Percentiles rank a stretch among this genome's conserved stretches.
Evolutionary conservation across 2,888 invertebrate genomes (phyloP).

Genomic region (Spodoptera littoralis): DNA sequence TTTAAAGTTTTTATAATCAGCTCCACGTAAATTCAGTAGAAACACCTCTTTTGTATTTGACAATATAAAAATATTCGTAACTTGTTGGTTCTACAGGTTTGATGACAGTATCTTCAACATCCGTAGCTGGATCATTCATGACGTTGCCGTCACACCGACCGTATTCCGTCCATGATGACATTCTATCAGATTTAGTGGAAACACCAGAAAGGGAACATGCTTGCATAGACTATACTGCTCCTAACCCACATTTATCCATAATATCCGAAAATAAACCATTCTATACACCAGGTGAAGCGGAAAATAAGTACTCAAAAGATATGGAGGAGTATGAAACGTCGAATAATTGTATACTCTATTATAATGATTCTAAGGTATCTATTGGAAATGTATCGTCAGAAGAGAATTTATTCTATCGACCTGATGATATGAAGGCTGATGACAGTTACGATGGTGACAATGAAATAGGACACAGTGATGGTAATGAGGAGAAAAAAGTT

Average conservation of each 20-base stretch:
- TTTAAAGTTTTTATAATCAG: no score
- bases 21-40: no score
- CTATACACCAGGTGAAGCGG: background rate
- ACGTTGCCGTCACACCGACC: slow-evolving; percentile 60
- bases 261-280: slow-evolving; percentile 16
- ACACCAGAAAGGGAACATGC: slow-evolving; percentile 54
- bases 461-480: slow-evolving; percentile 31
- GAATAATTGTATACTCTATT: no score
- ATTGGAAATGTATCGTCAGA: background rate
- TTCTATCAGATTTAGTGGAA: slow-evolving; percentile 49
- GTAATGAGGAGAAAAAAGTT: background rate
- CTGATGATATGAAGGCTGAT: slow-evolving; percentile 13
- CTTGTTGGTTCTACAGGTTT: slow-evolving; percentile 43
- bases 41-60: no score
- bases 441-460: slow-evolving; percentile 17
- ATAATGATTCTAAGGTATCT: background rate
- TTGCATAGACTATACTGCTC: slow-evolving; percentile 55
- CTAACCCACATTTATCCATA: slow-evolving; percentile 37
- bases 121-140: slow-evolving; percentile 71
- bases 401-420: background rate
- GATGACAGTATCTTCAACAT: slow-evolving; percentile 64
- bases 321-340: slow-evolving; percentile 8
- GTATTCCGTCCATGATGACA: slow-evolving; percentile 60
- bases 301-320: slow-evolving; percentile 2
- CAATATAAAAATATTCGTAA: no score